Evolutionary conservation across 2,797 vertebrate genomes (phyloP), one percentile per base, ranked within the genome.

Genomic region (Dendrocincla tyrannina): DNA sequence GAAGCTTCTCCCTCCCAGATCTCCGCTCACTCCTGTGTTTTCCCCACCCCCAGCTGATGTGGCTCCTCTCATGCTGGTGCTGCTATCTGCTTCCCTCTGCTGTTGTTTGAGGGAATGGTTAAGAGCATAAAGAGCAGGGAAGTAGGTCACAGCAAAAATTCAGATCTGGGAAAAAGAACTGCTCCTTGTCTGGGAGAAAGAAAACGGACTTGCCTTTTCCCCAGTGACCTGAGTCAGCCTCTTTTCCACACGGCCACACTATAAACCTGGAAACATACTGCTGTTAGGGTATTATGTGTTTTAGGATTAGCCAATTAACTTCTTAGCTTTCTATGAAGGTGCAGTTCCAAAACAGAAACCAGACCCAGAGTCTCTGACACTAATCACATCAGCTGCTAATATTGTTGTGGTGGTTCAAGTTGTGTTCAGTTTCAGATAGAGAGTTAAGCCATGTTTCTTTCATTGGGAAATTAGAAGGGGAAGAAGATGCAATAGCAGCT

Each of bases 41-140:
- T 94, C 88, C 90, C 80, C 84, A 53, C 91, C 94, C 89, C 86
- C 84, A 94, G 90, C 84, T 95, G 90, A 91, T 95, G 84, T 93
- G 95, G 56, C 93, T 64, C n/a, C 53, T 67, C 74, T 56, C 64
- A 4, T 41, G 47, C 68, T 92, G 89, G 64, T 93, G 85, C 80
- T 95, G 95, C 89, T 93, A 56, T 94, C 87, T 95, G 94, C 89
- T 94, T 96, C 96, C 93, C 91, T 96, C 95, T 96, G 92, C 91
- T 87, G 96, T 95, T 97, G 75, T 94, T 77, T 59, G 91, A 92
- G 74, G 89, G 94, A 91, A 94, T 68, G 72, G 84, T 88, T 80
- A 76, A 84, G 78, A 93, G 30, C 79, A 72, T 77, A 79, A 92
- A 88, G 92, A 96, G 95, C 56, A 66, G 74, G 74, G 96, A 96